These are phyloP conservation scores for Ectemnius cavifrons DNA, from an alignment of 2,888 invertebrate genomes.

Conservation along the genomic window DNA sequence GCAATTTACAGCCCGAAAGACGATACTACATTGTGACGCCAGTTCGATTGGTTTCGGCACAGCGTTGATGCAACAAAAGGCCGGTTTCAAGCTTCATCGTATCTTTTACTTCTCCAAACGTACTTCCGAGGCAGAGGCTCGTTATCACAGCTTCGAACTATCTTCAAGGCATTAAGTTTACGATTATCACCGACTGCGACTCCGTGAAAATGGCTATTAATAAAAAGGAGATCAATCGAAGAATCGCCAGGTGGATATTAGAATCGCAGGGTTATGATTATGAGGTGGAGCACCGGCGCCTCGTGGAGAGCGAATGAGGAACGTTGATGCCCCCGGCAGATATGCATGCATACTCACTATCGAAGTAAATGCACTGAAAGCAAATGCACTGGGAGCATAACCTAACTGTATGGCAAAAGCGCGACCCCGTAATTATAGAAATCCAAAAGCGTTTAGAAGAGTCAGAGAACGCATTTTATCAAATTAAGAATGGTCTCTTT, in stretches of 20 bases:
- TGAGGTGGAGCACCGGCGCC: not conserved
- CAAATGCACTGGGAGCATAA: conserved; percentile 18
- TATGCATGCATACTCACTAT: not conserved
- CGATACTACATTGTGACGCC: no score
- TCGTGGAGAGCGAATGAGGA: not conserved
- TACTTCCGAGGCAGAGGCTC: no score
- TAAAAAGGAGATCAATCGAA: no score
- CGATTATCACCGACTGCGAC: conserved; percentile 4
- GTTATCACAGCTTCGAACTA: no score
- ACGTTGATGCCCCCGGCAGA: not conserved
- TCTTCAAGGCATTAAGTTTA: not conserved
- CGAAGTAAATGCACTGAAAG: conserved; percentile 6
- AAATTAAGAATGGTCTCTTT: conserved; percentile 14
- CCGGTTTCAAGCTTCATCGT: no score
- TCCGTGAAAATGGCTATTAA: not conserved
- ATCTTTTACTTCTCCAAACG: no score
- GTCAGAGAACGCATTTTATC: not conserved
- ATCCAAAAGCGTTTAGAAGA: not conserved
- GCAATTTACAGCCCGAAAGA: no score
- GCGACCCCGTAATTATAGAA: not conserved
- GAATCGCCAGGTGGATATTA: no score
- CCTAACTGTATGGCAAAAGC: not conserved
- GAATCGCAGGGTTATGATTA: not conserved
- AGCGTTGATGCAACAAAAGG: no score
- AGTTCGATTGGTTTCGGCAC: no score